A percentile compares a stretch with the other conserved stretches of the same genome.
Conservation (phyloP, 2,113 vertebrate genomes). For the Microcebus murinus region DNA sequence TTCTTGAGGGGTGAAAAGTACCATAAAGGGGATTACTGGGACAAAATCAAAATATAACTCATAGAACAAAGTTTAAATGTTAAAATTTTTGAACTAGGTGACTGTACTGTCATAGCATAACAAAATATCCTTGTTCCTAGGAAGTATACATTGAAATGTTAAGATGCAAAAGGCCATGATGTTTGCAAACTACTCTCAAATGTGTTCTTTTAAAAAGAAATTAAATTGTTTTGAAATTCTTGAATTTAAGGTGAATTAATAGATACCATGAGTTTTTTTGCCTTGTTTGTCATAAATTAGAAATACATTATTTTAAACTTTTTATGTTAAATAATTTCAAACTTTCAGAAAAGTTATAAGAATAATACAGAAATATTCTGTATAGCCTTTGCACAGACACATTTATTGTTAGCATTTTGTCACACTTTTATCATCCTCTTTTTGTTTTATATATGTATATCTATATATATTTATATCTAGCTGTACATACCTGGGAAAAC, state of each 20-base stretch:
- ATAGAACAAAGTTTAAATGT: not conserved
- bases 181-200: not conserved
- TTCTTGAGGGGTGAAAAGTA: not conserved
- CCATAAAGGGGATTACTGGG: not conserved
- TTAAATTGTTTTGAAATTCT: not conserved
- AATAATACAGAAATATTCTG: not conserved
- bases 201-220: not conserved
- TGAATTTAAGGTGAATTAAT: not conserved
- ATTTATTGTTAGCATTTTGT: not conserved
- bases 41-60: not conserved
- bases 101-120: not conserved
- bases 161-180: not conserved
- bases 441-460: not conserved
- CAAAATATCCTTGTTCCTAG: not conserved
- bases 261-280: not conserved
- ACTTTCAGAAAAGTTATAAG: not conserved
- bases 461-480: not conserved
- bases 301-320: not conserved
- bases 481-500: not conserved
- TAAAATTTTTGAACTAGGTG: not conserved
- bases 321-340: slow-evolving; percentile 18
- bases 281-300: not conserved
- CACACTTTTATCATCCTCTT: not conserved
- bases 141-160: not conserved
- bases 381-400: not conserved